Conservation (phyloP, 2,113 vertebrate species). For the Tachuris rubrigastra region DNA sequence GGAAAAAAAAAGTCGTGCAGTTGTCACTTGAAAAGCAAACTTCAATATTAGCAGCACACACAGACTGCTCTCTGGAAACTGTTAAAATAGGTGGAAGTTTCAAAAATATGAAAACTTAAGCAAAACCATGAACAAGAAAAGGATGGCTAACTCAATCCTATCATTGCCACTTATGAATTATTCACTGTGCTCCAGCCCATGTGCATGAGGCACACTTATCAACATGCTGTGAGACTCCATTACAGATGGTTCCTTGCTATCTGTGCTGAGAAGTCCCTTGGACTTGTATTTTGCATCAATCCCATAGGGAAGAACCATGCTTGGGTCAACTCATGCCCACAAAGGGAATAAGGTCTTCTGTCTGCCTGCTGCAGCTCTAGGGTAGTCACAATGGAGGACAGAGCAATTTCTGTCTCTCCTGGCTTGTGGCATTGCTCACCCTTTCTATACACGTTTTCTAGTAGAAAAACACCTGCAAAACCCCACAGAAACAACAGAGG, state of each 20-base stretch:
- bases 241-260: not conserved
- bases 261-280: not conserved
- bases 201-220: not conserved
- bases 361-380: not conserved
- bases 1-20: fast-evolving
- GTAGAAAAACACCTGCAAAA: not conserved
- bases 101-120: not conserved
- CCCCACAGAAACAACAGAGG: not conserved
- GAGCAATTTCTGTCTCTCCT: not conserved
- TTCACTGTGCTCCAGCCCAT: not conserved
- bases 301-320: not conserved
- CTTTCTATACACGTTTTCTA: not conserved
- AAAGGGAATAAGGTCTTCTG: not conserved
- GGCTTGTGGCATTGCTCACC: not conserved
- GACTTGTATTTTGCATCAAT: not conserved
- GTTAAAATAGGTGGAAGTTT: not conserved
- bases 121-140: not conserved
- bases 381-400: not conserved
- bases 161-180: not conserved
- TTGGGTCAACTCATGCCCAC: not conserved
- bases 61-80: not conserved
- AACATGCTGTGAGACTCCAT: not conserved
- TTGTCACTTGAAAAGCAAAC: not conserved
- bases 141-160: not conserved
- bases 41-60: not conserved